Evolutionary conservation across 2,113 vertebrate species (phyloP).

Genomic region (Labeo catla): DNA sequence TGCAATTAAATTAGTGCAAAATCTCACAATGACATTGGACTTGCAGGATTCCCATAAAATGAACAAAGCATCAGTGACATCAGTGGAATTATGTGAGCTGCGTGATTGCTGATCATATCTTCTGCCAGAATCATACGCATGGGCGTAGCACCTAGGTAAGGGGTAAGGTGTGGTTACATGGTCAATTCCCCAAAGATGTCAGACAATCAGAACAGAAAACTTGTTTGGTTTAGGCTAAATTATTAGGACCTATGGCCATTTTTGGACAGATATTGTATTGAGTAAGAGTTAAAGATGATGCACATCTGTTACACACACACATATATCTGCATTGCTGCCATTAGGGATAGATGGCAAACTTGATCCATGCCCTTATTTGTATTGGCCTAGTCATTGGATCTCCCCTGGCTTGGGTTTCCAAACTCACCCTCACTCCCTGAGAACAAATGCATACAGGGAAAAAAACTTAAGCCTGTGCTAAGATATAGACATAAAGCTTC

Average conservation of each 20-base stretch:
- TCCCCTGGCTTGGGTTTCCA: slow-evolving; percentile 62
- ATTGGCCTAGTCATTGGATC: slow-evolving; percentile 65
- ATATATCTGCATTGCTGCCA: slow-evolving; percentile 47
- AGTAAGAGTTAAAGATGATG: neutral
- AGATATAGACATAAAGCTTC: slow-evolving; percentile 11
- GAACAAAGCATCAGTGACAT: slow-evolving; percentile 1
- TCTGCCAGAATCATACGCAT: slow-evolving; percentile 14
- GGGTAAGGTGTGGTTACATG: slow-evolving; percentile 54
- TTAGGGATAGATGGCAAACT: slow-evolving; percentile 60
- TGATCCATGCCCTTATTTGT: slow-evolving; percentile 60
- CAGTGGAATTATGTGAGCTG: neutral
- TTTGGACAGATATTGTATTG: neutral
- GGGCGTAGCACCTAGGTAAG: slow-evolving; percentile 37
- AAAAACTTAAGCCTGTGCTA: slow-evolving; percentile 21
- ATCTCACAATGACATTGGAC: slow-evolving; percentile 1
- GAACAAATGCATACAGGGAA: neutral
- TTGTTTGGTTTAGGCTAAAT: neutral
- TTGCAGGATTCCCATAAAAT: slow-evolving; percentile 16
- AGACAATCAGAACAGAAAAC: slow-evolving; percentile 4
- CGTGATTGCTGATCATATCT: slow-evolving; percentile 18
- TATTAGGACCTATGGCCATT: neutral
- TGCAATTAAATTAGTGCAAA: neutral
- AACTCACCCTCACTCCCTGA: slow-evolving; percentile 21
- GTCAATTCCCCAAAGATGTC: neutral
- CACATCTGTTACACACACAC: neutral